Conservation (phyloP, 1,140 invertebrate genomes). For the Euwallacea fornicatus region DNA sequence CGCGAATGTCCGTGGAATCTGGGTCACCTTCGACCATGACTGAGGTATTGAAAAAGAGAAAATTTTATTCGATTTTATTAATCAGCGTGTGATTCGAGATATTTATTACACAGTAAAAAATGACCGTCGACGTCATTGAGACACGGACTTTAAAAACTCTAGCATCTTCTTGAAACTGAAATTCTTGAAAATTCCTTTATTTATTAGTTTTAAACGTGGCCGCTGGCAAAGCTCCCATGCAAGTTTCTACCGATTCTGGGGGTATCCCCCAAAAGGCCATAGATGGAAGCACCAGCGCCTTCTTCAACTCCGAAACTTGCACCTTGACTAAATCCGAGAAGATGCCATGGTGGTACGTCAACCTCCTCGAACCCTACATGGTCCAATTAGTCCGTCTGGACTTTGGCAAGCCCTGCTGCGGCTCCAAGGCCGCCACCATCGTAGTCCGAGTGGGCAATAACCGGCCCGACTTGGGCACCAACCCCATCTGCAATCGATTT, state of each 20-base stretch:
- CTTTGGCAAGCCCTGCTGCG: constrained; percentile 90
- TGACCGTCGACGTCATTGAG: too few species aligned
- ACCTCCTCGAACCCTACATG: constrained; percentile 92
- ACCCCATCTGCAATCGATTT: constrained; percentile 91
- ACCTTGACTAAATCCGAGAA: constrained; percentile 81
- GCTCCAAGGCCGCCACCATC: constrained; percentile 82
- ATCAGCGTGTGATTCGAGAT: too few species aligned
- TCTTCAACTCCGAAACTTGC: constrained; percentile 82
- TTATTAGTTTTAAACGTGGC: constrained; percentile 89
- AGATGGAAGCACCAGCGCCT: constrained; percentile 84
- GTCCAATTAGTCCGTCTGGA: constrained; percentile 89
- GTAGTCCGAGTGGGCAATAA: constrained; percentile 92
- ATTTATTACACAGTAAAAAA: too few species aligned
- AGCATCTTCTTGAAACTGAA: too few species aligned
- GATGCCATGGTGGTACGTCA: constrained; percentile 94
- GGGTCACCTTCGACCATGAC: too few species aligned
- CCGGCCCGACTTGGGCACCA: constrained; percentile 88
- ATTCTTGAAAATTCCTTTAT: too few species aligned
- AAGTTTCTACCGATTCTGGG: constrained; percentile 79
- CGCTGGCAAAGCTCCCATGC: constrained; percentile 93
- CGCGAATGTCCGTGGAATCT: too few species aligned
- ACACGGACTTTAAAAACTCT: too few species aligned
- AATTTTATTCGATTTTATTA: too few species aligned
- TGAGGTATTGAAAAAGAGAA: too few species aligned
- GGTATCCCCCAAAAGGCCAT: constrained; percentile 89